These are phyloP conservation scores for Zaprionus tsacasi DNA, from an alignment of 1,140 invertebrate species.

Conservation along the genomic window DNA sequence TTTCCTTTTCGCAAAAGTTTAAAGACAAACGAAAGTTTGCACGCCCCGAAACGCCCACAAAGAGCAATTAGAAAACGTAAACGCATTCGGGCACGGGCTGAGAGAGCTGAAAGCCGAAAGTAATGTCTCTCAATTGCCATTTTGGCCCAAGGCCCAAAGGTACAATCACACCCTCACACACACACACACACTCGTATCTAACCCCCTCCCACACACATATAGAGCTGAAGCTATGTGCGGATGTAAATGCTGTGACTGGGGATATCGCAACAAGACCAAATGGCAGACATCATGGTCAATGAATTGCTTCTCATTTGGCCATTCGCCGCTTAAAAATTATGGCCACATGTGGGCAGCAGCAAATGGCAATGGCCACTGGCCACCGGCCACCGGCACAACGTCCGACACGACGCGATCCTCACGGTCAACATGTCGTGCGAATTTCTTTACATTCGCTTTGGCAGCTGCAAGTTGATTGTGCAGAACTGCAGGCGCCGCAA, in stretches of 20 bases:
- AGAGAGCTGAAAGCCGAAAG: conserved; percentile 3
- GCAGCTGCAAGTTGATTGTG: conserved; percentile 69
- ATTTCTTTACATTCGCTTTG: conserved; percentile 65
- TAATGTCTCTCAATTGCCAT: conserved; percentile 48
- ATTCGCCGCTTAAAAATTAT: conserved; percentile 81
- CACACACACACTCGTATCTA: background rate
- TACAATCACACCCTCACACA: conserved; percentile 13
- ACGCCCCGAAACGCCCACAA: conserved; percentile 47
- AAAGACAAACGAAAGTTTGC: conserved; percentile 28
- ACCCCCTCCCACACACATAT: too few relatives aligned
- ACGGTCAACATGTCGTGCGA: conserved; percentile 70
- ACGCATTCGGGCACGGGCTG: conserved; percentile 29
- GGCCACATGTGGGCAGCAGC: conserved; percentile 75
- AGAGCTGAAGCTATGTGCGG: conserved; percentile 22
- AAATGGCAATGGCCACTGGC: conserved; percentile 39
- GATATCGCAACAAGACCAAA: conserved; percentile 49
- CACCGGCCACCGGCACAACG: background rate
- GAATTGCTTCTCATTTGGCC: conserved; percentile 79
- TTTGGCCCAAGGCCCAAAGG: conserved; percentile 62
- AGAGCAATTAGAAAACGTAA: conserved; percentile 55
- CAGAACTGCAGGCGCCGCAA: conserved; percentile 56
- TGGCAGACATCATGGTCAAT: conserved; percentile 76
- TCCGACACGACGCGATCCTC: conserved; percentile 26
- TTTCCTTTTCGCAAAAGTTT: conserved; percentile 5
- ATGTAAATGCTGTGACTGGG: conserved; percentile 49